A percentile compares a stretch with the other conserved stretches of the same genome.
phyloP scores from a whole-genome alignment of 2,113 vertebrate species.

The Sander lucioperca region DNA sequence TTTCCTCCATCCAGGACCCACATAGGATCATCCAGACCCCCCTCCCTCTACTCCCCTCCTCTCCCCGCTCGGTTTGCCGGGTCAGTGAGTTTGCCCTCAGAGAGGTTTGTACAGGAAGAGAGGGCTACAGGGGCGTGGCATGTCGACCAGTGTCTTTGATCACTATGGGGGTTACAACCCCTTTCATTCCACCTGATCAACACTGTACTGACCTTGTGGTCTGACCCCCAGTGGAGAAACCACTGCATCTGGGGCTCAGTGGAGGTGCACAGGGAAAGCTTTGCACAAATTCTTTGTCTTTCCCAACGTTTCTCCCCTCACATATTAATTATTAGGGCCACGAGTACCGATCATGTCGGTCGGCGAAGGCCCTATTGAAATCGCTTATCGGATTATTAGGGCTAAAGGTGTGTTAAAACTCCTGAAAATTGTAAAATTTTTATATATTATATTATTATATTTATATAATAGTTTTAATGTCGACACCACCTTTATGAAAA shows the following conservation, averaged over 20 bases:
- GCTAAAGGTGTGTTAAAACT: no score
- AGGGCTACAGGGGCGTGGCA: conserved; percentile 54
- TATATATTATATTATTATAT: no score
- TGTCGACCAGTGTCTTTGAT: conserved; percentile 69
- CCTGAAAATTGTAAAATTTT: no score
- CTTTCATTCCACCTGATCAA: conserved; percentile 74
- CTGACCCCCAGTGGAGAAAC: conserved; percentile 41
- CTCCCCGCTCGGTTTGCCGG: conserved; percentile 42
- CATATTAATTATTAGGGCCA: no score
- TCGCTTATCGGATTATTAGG: no score
- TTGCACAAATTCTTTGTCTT: background rate
- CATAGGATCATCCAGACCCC: background rate
- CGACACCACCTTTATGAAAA: no score
- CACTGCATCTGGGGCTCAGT: conserved; percentile 29
- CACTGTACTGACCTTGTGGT: conserved; percentile 63
- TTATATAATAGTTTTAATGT: no score
- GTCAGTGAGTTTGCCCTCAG: conserved; percentile 72
- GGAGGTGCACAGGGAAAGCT: background rate
- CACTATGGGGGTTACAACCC: conserved; percentile 51
- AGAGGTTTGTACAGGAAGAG: conserved; percentile 45
- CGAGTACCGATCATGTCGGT: no score
- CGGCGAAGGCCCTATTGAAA: no score
- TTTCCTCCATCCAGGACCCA: conserved; percentile 2
- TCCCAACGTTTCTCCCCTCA: background rate
- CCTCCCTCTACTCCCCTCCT: no score